phyloP scores from a whole-genome alignment of 2,797 vertebrate genomes.

The Falco biarmicus region DNA sequence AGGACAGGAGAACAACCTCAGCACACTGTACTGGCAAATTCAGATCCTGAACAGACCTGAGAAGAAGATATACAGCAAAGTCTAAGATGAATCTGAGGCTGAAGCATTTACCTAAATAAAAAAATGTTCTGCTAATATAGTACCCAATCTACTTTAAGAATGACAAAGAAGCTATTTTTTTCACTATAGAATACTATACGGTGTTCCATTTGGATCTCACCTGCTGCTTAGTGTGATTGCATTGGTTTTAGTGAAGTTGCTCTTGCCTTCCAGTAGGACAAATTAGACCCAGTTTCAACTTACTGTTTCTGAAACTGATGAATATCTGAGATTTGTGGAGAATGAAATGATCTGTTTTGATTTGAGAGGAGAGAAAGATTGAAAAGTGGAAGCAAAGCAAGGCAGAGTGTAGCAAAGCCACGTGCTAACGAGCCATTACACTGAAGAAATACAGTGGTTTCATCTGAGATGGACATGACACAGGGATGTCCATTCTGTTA shows the following conservation, averaged over 20 bases:
- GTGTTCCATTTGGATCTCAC: background rate
- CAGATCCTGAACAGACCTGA: background rate
- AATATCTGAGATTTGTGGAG: background rate
- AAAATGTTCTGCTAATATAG: background rate
- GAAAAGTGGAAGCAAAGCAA: background rate
- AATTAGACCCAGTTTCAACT: background rate
- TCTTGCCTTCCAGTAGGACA: background rate
- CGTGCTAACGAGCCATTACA: background rate
- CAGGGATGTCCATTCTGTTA: background rate
- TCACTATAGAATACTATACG: background rate
- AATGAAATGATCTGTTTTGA: background rate
- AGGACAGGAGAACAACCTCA: background rate
- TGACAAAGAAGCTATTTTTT: background rate
- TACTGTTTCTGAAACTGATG: background rate
- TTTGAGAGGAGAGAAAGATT: background rate
- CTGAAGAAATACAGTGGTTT: background rate
- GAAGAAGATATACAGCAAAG: background rate
- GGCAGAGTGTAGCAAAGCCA: background rate
- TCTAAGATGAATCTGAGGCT: background rate
- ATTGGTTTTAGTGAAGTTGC: background rate
- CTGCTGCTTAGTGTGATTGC: background rate
- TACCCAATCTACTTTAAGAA: background rate
- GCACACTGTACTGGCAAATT: background rate
- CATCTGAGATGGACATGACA: fast-evolving
- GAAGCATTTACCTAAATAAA: background rate